A percentile compares a stretch with the other conserved stretches of the same genome.
Evolutionary conservation across 1,140 invertebrate species (phyloP).

Genomic region (Lutraria rhynchaena): DNA sequence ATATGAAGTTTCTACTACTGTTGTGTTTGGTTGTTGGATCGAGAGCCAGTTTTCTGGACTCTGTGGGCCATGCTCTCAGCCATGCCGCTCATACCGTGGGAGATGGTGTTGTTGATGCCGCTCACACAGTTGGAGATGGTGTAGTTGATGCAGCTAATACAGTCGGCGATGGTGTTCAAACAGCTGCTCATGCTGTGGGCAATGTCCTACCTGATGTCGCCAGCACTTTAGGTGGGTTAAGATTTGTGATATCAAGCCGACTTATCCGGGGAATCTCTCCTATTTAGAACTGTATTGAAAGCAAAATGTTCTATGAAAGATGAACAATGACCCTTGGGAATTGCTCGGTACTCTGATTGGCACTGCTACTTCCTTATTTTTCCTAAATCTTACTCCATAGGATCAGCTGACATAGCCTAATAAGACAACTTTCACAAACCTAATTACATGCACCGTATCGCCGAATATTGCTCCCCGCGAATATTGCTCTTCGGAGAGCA

Average conservation of each 20-base stretch:
- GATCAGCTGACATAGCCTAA: too few relatives aligned
- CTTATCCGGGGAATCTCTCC: neutral
- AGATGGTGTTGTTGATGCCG: conserved; percentile 22
- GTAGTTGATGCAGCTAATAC: conserved; percentile 25
- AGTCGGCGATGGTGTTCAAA: conserved; percentile 20
- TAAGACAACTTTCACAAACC: too few relatives aligned
- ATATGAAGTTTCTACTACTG: conserved; percentile 4
- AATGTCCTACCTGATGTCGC: neutral
- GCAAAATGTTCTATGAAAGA: too few relatives aligned
- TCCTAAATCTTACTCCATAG: too few relatives aligned
- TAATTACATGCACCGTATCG: too few relatives aligned
- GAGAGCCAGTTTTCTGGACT: conserved; percentile 12
- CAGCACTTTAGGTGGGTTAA: conserved; percentile 4
- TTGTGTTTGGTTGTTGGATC: conserved; percentile 11
- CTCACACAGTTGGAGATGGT: conserved; percentile 22
- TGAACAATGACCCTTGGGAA: too few relatives aligned
- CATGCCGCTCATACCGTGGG: conserved; percentile 26
- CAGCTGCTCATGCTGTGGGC: conserved; percentile 24
- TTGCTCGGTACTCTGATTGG: too few relatives aligned
- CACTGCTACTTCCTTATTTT: too few relatives aligned
- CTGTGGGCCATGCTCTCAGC: conserved; percentile 13
- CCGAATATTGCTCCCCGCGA: too few relatives aligned
- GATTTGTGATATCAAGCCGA: neutral
- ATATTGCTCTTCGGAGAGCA: too few relatives aligned
- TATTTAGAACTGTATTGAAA: neutral